Percentiles rank a stretch among this genome's conserved stretches.
Evolutionary conservation across 2,888 invertebrate genomes (phyloP).

Genomic region (Tortrix viridana): DNA sequence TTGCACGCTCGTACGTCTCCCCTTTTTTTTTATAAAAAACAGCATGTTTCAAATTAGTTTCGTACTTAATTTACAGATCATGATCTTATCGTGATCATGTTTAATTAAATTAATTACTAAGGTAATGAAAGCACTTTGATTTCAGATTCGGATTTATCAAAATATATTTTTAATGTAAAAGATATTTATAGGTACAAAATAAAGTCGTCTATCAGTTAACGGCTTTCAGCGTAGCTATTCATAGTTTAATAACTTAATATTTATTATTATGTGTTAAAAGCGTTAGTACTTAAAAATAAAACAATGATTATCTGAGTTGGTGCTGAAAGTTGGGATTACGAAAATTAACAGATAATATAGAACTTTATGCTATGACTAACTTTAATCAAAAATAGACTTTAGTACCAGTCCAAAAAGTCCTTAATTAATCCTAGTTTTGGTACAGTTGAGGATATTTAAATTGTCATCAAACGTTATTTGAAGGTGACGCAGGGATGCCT

Average conservation of each 20-base stretch:
- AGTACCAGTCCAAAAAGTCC: conserved; percentile 9
- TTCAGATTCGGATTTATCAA: too few relatives aligned
- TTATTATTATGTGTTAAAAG: conserved; percentile 13
- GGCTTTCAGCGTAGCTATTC: background rate
- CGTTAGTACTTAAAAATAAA: conserved; percentile 6
- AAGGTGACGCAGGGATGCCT: conserved; percentile 14
- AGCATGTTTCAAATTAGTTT: too few relatives aligned
- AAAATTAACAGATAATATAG: conserved; percentile 21
- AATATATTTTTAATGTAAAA: too few relatives aligned
- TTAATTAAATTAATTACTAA: too few relatives aligned
- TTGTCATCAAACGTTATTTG: conserved; percentile 28
- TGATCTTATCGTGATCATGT: too few relatives aligned
- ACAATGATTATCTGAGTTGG: conserved; percentile 27
- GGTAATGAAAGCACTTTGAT: too few relatives aligned
- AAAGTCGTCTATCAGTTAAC: too few relatives aligned
- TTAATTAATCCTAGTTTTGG: background rate
- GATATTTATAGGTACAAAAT: too few relatives aligned
- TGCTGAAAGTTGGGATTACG: conserved; percentile 20
- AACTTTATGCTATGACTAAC: background rate
- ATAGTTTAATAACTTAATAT: background rate
- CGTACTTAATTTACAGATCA: too few relatives aligned
- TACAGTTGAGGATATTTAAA: conserved; percentile 34
- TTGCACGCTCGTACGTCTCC: too few relatives aligned
- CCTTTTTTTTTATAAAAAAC: too few relatives aligned
- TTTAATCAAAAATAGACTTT: conserved; percentile 7